These are phyloP conservation scores for Cacatua alba DNA, from an alignment of 2,113 vertebrate species.

Conservation along the genomic window DNA sequence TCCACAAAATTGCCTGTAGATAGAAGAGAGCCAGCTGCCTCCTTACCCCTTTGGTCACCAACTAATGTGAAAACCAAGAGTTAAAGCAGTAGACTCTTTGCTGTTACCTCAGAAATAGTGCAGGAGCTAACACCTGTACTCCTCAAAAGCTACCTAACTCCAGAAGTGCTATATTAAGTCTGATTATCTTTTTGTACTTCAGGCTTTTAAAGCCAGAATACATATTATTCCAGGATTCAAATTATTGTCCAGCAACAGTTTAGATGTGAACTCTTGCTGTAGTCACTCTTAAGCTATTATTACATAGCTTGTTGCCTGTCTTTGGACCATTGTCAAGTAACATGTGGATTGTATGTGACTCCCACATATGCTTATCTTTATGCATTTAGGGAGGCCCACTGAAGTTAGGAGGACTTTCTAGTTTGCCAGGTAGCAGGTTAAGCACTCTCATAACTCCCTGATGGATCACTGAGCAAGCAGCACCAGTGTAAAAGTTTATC, in stretches of 20 bases:
- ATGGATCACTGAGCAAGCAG: not conserved
- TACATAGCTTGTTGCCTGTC: not conserved
- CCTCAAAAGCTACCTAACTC: not conserved
- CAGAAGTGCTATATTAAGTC: not conserved
- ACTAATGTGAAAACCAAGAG: not conserved
- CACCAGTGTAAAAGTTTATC: not conserved
- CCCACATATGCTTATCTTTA: not conserved
- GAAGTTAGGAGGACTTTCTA: not conserved
- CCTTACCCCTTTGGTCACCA: not conserved
- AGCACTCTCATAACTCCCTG: not conserved
- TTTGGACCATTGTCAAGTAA: not conserved
- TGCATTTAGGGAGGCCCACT: not conserved
- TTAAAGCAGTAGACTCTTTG: not conserved
- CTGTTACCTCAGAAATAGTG: not conserved
- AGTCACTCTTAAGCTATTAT: not conserved
- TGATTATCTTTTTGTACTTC: not conserved
- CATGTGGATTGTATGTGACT: not conserved
- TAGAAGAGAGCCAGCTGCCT: not conserved
- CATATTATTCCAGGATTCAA: not conserved
- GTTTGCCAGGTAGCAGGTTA: not conserved
- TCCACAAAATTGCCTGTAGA: not conserved
- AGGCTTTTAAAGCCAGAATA: not conserved
- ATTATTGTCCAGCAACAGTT: not conserved
- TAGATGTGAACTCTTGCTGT: not conserved
- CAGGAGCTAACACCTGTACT: not conserved